These are phyloP conservation scores for Dynastes tityus DNA, from an alignment of 2,888 invertebrate genomes.

Conservation along the genomic window DNA sequence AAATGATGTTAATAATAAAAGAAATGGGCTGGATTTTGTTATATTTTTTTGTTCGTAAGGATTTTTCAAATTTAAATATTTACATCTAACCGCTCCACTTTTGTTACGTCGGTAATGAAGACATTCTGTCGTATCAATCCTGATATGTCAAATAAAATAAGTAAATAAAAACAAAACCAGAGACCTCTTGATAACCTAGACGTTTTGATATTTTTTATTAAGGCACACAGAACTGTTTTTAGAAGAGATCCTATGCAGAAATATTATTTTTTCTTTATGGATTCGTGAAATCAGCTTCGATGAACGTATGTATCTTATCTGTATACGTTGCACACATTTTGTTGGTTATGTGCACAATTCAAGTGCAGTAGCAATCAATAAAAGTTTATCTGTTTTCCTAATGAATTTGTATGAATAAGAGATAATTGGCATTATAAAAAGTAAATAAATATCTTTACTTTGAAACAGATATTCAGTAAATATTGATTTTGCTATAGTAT, in stretches of 20 bases:
- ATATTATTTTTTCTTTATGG: not conserved
- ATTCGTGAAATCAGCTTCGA: not conserved
- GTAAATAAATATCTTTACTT: constrained; percentile 3
- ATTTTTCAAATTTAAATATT: not conserved
- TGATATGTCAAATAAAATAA: too few species aligned
- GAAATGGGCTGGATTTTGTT: constrained; percentile 57
- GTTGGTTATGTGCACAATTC: too few species aligned
- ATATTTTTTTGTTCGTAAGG: not conserved
- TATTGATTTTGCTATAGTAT: not conserved
- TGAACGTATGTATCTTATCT: not conserved
- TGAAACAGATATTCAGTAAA: constrained; percentile 1
- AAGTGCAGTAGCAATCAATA: not conserved
- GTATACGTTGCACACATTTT: too few species aligned
- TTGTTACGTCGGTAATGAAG: not conserved
- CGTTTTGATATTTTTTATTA: too few species aligned
- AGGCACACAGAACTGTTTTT: too few species aligned
- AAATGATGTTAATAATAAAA: constrained; percentile 51
- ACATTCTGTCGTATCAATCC: too few species aligned
- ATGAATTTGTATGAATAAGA: not conserved
- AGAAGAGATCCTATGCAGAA: too few species aligned
- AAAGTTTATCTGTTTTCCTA: constrained; percentile 8
- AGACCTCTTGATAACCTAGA: not conserved
- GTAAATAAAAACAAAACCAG: too few species aligned
- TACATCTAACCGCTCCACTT: not conserved
- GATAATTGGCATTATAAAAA: not conserved